Conservation (phyloP, 1,140 invertebrate species). For the Aleiodes sp. region DNA sequence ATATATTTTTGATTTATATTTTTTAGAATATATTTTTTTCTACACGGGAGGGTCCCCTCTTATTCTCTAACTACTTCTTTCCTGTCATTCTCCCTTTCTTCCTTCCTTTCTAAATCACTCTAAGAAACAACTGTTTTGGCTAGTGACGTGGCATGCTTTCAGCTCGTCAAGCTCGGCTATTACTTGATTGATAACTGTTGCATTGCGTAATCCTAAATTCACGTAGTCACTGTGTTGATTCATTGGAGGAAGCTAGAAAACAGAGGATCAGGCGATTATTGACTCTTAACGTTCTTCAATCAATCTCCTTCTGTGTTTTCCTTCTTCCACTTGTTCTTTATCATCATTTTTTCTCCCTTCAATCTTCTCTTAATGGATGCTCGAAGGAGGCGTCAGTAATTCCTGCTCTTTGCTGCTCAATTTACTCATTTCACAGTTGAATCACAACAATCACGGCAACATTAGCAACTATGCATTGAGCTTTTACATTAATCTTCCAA, state of each 20-base stretch:
- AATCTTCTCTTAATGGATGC: slow-evolving; percentile 8
- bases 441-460: not conserved
- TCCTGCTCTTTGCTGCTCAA: slow-evolving; percentile 19
- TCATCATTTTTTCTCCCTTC: not conserved
- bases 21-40: no score
- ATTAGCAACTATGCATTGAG: not conserved
- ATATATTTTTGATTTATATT: not conserved
- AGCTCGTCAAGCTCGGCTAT: slow-evolving; percentile 16
- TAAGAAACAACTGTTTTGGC: not conserved
- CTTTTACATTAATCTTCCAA: no score
- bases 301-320: slow-evolving; percentile 7
- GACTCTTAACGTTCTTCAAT: slow-evolving; percentile 26
- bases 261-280: slow-evolving; percentile 22
- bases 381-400: slow-evolving; percentile 13
- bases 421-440: slow-evolving; percentile 26
- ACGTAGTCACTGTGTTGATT: slow-evolving; percentile 19
- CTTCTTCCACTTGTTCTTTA: not conserved
- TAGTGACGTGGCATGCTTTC: slow-evolving; percentile 17
- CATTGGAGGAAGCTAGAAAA: slow-evolving; percentile 23
- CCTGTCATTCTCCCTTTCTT: not conserved
- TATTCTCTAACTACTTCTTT: no score
- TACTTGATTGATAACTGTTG: slow-evolving; percentile 20
- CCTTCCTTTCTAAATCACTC: not conserved
- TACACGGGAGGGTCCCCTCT: no score
- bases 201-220: slow-evolving; percentile 25